Base-by-base conservation (phyloP, 2,113 vertebrate species). In the Dasypus novemcinctus region DNA sequence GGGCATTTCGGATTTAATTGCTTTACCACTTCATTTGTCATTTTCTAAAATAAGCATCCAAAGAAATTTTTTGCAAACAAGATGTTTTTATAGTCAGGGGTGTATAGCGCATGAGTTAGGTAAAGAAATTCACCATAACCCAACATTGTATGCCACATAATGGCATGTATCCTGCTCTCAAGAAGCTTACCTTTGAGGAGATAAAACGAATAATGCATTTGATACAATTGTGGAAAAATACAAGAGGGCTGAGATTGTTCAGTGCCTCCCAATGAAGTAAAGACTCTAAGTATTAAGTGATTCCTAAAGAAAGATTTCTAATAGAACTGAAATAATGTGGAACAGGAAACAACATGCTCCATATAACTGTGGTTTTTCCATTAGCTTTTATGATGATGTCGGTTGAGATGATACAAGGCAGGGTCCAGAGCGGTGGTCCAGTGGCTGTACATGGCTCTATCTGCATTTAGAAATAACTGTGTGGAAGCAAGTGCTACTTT, bases 41-140 rank as follows among this genome's bases (percentile, higher is more conserved):
- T 88, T 76, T 97, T 97, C 96, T 57, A 95, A 98, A 90, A 63
- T 71, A 92, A 64, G 66, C 87, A 83, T 96, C 92, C 76, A 94
- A 87, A 95, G 18, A 90, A 90, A 68, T 94, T 90, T 27, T 92
- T 61, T 95, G 68, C 46, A 87, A 57, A 23, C 33, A 72, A 57
- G 31, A 57, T 68, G 21, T 75, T 95, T 38, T 82, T 8, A 5
- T 72, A 52, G 68, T 75, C 74, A 86, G 27, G 18, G n/a, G 46
- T 54, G 12, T 43, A 52, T 27, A 49, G 64, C 54, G 5, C 3
- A 52, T 46, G 59, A 78, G 27, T 64, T 78, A 61, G 78, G 21
- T 36, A 46, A 94, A 95, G 86, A 81, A 90, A 91, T 61, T 36
- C 41, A 27, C 17, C 81, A 20, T 36, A 38, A 38, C 18, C 3